phyloP scores from a whole-genome alignment of 2,113 vertebrate genomes.

The Chlorodrepanis virens region DNA sequence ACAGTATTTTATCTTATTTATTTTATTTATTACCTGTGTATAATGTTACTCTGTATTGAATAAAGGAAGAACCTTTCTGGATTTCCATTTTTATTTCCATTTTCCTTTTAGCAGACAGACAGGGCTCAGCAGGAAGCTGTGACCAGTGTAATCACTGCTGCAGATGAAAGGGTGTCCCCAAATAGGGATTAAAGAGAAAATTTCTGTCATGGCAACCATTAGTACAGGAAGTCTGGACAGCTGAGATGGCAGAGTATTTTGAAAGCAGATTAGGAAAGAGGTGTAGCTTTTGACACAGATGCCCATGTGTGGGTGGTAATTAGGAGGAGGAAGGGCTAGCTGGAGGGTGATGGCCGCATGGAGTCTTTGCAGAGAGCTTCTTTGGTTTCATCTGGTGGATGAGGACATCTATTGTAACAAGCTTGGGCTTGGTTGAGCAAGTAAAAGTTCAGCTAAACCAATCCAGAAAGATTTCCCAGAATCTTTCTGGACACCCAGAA shows the following conservation, averaged over 20 bases:
- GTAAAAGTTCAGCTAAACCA: neutral
- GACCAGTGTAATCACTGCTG: neutral
- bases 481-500: neutral
- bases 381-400: neutral
- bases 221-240: slow-evolving; percentile 22
- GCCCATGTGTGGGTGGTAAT: neutral
- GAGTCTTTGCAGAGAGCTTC: neutral
- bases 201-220: slow-evolving; percentile 15
- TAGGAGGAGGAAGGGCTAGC: neutral
- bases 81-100: neutral
- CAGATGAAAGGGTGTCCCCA: neutral
- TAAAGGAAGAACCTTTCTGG: neutral
- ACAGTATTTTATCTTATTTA: neutral
- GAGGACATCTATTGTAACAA: neutral
- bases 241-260: neutral
- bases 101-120: neutral
- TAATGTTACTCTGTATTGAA: neutral
- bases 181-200: slow-evolving; percentile 43
- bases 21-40: neutral
- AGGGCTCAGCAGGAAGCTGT: slow-evolving; percentile 6
- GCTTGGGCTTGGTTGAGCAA: neutral
- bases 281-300: neutral
- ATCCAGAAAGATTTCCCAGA: neutral
- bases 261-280: slow-evolving; percentile 36
- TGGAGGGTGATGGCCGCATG: neutral